These are phyloP conservation scores for Caenorhabditis uteleia DNA, from an alignment of 2,888 invertebrate genomes.

Conservation along the genomic window DNA sequence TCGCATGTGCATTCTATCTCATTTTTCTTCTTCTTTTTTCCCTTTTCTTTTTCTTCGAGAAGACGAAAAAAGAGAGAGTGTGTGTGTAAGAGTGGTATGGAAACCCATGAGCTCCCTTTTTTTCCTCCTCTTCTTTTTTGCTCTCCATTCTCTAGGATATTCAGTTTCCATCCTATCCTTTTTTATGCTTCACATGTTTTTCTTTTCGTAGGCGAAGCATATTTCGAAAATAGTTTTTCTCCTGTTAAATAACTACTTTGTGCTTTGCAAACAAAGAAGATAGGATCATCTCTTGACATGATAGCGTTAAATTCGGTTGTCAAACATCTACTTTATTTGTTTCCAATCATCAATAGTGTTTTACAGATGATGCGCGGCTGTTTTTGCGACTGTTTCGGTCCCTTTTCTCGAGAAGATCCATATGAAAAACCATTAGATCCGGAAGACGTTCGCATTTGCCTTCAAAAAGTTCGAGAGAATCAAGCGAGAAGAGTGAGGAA, in stretches of 20 bases:
- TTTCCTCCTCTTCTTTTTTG: conserved; percentile 9
- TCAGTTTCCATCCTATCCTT: background rate
- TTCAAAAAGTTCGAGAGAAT: conserved; percentile 37
- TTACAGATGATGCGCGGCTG: conserved; percentile 55
- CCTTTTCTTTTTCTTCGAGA: no score
- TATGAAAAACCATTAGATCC: conserved; percentile 48
- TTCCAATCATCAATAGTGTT: background rate
- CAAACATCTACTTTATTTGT: conserved; percentile 8
- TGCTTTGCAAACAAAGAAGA: background rate
- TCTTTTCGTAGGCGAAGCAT: background rate
- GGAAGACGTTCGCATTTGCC: conserved; percentile 41
- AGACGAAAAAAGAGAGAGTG: conserved; percentile 6
- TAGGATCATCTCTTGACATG: conserved; percentile 18
- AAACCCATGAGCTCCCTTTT: conserved; percentile 6
- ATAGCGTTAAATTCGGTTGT: conserved; percentile 22
- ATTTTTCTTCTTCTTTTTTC: conserved; percentile 1
- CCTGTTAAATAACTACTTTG: background rate
- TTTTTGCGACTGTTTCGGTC: conserved; percentile 57
- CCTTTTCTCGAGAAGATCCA: conserved; percentile 38
- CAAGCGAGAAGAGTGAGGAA: conserved; percentile 31
- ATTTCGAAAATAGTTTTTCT: background rate
- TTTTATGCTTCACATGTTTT: background rate
- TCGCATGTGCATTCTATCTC: conserved; percentile 3
- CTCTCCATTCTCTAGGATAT: background rate
- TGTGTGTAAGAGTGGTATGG: background rate